These are phyloP conservation scores for Cyanoramphus novaezelandiae DNA, from an alignment of 2,113 vertebrate genomes.

Conservation along the genomic window DNA sequence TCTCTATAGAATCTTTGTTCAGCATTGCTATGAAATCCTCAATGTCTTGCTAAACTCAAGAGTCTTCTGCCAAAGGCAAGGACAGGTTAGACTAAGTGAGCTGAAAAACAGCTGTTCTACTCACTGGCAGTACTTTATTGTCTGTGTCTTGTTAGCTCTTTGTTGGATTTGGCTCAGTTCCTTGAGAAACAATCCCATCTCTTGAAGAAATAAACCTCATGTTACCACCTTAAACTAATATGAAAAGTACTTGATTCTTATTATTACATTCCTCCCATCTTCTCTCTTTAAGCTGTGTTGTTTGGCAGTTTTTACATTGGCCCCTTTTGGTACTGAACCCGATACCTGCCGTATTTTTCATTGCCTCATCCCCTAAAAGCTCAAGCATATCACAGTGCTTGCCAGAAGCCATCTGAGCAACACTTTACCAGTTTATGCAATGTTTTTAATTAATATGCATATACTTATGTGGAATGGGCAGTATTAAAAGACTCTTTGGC, in stretches of 20 bases:
- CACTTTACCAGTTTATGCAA: conserved; percentile 1
- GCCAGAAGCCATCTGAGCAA: conserved; percentile 8
- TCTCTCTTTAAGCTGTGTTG: not conserved
- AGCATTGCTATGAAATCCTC: not conserved
- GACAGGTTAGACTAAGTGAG: conserved; percentile 16
- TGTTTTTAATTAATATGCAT: conserved; percentile 10
- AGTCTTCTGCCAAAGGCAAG: conserved; percentile 45
- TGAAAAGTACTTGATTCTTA: conserved; percentile 22
- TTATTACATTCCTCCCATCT: not conserved
- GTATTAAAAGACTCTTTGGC: not conserved
- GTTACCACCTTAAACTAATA: conserved; percentile 64
- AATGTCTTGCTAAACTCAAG: conserved; percentile 8
- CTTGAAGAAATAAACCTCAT: conserved; percentile 53
- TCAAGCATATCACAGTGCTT: not conserved
- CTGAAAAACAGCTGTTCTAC: conserved; percentile 1
- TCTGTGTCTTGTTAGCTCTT: conserved; percentile 56
- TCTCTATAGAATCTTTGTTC: conserved; percentile 14
- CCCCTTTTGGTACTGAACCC: not conserved
- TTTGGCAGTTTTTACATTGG: not conserved
- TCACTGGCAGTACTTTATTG: conserved; percentile 35
- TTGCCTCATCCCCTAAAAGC: not conserved
- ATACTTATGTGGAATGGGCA: not conserved
- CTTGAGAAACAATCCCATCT: conserved; percentile 56
- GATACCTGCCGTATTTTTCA: not conserved
- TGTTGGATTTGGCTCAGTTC: conserved; percentile 57